phyloP scores from a whole-genome alignment of 2,888 invertebrate genomes.

The Eurois occulta region DNA sequence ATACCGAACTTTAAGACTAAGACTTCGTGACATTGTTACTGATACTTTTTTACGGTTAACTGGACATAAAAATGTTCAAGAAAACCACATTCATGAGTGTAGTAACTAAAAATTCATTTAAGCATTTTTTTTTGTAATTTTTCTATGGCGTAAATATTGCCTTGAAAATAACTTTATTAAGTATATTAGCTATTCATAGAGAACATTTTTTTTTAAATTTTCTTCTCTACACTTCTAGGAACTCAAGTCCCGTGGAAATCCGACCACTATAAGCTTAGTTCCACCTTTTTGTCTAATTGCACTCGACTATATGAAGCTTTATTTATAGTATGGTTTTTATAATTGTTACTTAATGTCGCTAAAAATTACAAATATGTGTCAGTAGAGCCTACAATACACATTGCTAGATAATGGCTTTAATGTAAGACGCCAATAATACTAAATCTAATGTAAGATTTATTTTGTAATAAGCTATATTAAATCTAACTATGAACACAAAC shows the following conservation, averaged over 20 bases:
- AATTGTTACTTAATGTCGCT: conserved; percentile 71
- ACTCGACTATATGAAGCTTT: conserved; percentile 50
- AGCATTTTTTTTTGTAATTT: not conserved
- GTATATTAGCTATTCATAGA: not conserved
- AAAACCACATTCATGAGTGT: too few species aligned
- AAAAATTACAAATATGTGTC: conserved; percentile 59
- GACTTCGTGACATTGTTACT: too few species aligned
- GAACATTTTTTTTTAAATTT: not conserved
- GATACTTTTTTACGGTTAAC: not conserved
- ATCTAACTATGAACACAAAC: conserved; percentile 77
- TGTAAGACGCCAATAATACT: conserved; percentile 40
- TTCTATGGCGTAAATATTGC: not conserved
- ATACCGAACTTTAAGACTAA: too few species aligned
- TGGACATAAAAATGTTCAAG: too few species aligned
- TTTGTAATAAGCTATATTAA: conserved; percentile 71
- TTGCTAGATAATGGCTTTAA: conserved; percentile 44
- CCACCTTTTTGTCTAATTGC: not conserved
- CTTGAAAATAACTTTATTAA: not conserved
- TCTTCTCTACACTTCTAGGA: not conserved
- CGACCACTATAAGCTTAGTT: not conserved
- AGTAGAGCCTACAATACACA: conserved; percentile 31
- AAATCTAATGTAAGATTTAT: conserved; percentile 62
- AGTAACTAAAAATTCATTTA: not conserved
- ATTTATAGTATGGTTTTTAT: conserved; percentile 64
- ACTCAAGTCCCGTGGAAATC: not conserved